Evolutionary conservation across 2,113 vertebrate genomes (phyloP), one percentile per base, ranked within the genome.

Genomic region (Chionodraco myersi): DNA sequence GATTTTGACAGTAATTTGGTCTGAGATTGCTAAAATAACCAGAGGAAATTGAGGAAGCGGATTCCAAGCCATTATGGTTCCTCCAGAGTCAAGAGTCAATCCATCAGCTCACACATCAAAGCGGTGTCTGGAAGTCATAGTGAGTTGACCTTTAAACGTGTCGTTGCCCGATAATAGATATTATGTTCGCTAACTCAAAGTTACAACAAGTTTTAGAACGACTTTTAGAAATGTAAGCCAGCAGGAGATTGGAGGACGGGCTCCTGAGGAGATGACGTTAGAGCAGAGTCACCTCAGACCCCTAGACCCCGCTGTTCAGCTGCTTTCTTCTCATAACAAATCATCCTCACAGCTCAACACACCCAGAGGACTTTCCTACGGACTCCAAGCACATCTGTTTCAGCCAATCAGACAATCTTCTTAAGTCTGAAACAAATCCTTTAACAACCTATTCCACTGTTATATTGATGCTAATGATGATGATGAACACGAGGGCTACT

Each of bases 341-440:
- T 4, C 10, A 58, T 64, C 16, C 66, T 62, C 3, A 52, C 57
- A 47, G 34, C 53, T 68, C 16, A 79, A 30, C 26, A 41, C 81
- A 41, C 67, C 44, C 69, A 5, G 15, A 10, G 8, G 56, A 41
- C 76, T 58, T 65, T 10, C 26, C 6, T 11, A 3, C 72, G 77
- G 78, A 74, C 82, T 61, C 61, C 49, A 10, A 60, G 26, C 56
- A 54, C 68, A 75, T 68, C 56, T 70, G 64, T 67, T 67, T 83
- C 66, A 47, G 61, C 52, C 70, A 70, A 51, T 75, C 49, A 10
- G 44, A 75, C 59, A 86, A 80, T 69, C 64, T 59, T 70, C 56
- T 79, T 49, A 80, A 70, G 66, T 61, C 34, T 59, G 11, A 9
- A 45, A 54, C 3, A 62, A 71, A 69, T 80, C 59, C 56, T 78